Conservation (phyloP, 2,113 vertebrate species). For the Benitochromis conjunctus region DNA sequence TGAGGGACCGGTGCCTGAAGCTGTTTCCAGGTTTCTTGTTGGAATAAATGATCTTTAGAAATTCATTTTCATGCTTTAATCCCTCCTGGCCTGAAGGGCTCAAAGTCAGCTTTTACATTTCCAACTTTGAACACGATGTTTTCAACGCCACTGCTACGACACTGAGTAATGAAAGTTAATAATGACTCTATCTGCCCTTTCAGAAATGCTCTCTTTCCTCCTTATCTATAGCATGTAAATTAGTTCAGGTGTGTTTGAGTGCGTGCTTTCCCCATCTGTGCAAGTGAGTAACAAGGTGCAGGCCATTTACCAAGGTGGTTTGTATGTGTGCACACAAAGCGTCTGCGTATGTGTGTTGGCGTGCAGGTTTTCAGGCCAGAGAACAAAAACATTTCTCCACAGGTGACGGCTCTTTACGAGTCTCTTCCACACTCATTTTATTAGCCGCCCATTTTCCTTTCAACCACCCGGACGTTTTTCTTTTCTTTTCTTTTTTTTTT, state of each 20-base stretch:
- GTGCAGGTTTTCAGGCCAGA: constrained; percentile 8
- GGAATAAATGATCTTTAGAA: background rate
- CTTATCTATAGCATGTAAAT: background rate
- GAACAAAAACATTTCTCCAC: constrained; percentile 59
- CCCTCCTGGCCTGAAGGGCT: background rate
- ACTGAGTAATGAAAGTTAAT: background rate
- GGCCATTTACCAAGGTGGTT: too few relatives aligned
- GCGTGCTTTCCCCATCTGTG: constrained; percentile 25
- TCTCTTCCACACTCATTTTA: constrained; percentile 63
- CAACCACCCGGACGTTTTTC: constrained; percentile 52
- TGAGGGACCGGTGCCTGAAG: background rate
- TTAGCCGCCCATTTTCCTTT: constrained; percentile 66
- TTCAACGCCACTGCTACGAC: background rate
- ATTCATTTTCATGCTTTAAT: background rate
- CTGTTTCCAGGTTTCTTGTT: background rate
- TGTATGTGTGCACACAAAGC: background rate
- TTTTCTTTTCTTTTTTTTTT: background rate
- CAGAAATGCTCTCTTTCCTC: background rate
- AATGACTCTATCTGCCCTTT: background rate
- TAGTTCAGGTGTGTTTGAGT: background rate
- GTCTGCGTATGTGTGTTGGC: background rate
- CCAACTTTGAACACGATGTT: background rate
- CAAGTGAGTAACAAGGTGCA: constrained; percentile 10
- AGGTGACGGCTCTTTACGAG: constrained; percentile 69
- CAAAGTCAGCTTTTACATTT: background rate